Percentiles rank a stretch among this genome's conserved stretches.
These are phyloP conservation scores for Pelvicachromis taeniatus DNA, from an alignment of 2,113 vertebrate genomes.

Conservation along the genomic window DNA sequence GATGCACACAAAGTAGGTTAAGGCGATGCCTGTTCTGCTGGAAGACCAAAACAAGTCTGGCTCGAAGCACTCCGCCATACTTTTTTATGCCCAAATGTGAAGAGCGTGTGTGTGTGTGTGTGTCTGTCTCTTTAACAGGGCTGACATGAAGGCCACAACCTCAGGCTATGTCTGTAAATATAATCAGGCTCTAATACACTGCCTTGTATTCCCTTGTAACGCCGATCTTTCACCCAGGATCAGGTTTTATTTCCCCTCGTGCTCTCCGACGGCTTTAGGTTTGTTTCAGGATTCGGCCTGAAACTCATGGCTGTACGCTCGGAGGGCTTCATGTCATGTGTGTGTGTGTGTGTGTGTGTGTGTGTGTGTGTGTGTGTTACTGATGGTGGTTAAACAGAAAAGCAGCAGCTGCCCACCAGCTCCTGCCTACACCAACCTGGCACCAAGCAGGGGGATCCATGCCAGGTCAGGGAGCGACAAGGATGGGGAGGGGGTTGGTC, in stretches of 20 bases:
- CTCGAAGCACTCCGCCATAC: constrained; percentile 3
- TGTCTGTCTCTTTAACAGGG: background rate
- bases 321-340: background rate
- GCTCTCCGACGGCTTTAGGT: background rate
- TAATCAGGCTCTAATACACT: constrained; percentile 23
- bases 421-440: constrained; percentile 57
- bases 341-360: background rate
- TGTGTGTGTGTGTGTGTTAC: background rate
- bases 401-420: constrained; percentile 54
- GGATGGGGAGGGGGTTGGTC: constrained; percentile 22
- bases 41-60: constrained; percentile 65
- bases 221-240: background rate
- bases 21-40: constrained; percentile 55
- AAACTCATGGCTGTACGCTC: background rate
- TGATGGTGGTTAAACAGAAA: constrained; percentile 26
- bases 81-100: background rate
- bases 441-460: constrained; percentile 31
- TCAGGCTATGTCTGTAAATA: constrained; percentile 44
- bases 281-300: background rate
- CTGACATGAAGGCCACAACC: constrained; percentile 38
- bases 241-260: background rate
- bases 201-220: constrained; percentile 3
- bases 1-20: constrained; percentile 69
- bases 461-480: constrained; percentile 58
- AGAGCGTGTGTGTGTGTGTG: background rate